Evolutionary conservation across 2,797 vertebrate species (phyloP).

Genomic region (Hozukius guyotensis): DNA sequence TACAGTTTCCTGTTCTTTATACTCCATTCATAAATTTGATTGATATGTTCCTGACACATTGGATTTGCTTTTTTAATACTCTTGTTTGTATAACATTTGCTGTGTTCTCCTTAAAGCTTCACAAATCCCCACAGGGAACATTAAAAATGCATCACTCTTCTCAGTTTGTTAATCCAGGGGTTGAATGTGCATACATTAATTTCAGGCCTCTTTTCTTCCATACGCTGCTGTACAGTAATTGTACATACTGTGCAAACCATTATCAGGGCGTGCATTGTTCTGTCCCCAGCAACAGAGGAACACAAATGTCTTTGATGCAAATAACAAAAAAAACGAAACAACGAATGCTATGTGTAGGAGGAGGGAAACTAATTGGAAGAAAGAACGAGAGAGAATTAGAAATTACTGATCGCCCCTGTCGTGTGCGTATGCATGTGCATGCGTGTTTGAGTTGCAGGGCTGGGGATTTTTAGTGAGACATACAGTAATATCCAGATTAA

Average conservation of each 20-base stretch:
- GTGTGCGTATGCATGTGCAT: neutral
- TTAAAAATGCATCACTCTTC: conserved; percentile 25
- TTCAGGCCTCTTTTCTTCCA: neutral
- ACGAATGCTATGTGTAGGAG: neutral
- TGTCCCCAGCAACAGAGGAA: neutral
- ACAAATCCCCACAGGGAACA: neutral
- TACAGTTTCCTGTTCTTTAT: neutral
- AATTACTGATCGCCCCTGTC: neutral
- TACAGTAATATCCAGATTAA: conserved; percentile 34
- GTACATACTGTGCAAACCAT: neutral
- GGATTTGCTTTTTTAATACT: neutral
- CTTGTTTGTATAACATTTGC: neutral
- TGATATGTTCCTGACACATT: neutral
- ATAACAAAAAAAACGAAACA: neutral
- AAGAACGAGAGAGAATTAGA: neutral
- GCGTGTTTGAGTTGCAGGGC: neutral
- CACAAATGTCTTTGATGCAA: neutral
- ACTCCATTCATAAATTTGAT: neutral
- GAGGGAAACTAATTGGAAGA: neutral
- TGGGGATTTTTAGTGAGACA: neutral
- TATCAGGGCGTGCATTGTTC: neutral
- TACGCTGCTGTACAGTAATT: neutral
- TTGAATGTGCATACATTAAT: neutral
- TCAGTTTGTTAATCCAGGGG: neutral
- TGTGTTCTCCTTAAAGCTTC: neutral